A percentile compares a stretch with the other conserved stretches of the same genome.
These are phyloP conservation scores for Cantharis nigra DNA, from an alignment of 2,888 invertebrate genomes.

Conservation along the genomic window DNA sequence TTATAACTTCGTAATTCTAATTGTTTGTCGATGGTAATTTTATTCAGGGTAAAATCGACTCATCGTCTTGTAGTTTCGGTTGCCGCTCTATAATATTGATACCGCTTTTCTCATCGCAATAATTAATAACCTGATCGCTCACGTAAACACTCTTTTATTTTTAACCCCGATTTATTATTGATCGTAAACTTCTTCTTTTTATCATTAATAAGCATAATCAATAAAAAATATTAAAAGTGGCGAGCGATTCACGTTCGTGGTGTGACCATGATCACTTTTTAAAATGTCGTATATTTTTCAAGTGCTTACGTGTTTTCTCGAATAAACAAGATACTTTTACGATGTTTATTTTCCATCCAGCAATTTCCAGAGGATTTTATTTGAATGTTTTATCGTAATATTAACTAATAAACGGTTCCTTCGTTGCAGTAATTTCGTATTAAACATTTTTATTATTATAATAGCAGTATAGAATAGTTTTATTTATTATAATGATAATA, in stretches of 20 bases:
- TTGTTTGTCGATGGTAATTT: slow-evolving; percentile 48
- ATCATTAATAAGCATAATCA: background rate
- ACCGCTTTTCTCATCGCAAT: slow-evolving; percentile 45
- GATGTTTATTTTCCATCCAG: background rate
- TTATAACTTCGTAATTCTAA: slow-evolving; percentile 47
- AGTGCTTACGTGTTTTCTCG: background rate
- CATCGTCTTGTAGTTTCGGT: slow-evolving; percentile 44
- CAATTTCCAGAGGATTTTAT: background rate
- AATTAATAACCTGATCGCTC: slow-evolving; percentile 43
- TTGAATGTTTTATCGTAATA: background rate
- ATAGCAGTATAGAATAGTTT: background rate
- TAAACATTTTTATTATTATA: background rate
- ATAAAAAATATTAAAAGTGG: background rate
- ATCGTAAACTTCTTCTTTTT: background rate
- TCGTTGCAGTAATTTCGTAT: background rate
- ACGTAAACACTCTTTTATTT: slow-evolving; percentile 22
- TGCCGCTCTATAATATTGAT: slow-evolving; percentile 53
- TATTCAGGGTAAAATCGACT: slow-evolving; percentile 44
- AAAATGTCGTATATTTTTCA: background rate
- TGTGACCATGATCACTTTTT: background rate
- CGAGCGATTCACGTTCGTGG: background rate
- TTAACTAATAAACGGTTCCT: background rate
- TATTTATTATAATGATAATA: background rate
- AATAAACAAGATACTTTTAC: background rate
- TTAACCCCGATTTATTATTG: background rate